Conservation (phyloP, 2,888 invertebrate species). For the Agonum fuliginosum region DNA sequence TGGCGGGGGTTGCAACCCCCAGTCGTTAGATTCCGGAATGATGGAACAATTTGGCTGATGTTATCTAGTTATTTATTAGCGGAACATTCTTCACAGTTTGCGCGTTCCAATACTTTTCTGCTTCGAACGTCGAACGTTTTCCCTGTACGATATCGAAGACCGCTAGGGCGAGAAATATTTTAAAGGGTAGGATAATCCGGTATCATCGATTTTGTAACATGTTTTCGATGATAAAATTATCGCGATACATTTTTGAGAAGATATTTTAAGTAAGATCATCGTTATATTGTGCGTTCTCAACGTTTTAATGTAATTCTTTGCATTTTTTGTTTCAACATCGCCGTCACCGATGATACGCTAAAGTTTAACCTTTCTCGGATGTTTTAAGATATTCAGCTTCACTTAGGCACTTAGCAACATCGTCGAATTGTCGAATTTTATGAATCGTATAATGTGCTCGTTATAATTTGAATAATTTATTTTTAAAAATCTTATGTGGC, state of each 20-base stretch:
- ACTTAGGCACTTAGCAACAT: too few relatives aligned
- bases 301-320: too few relatives aligned
- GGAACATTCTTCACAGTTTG: conserved; percentile 19
- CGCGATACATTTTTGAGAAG: neutral
- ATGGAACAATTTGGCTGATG: conserved; percentile 34
- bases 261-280: neutral
- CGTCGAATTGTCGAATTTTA: too few relatives aligned
- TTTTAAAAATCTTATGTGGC: too few relatives aligned
- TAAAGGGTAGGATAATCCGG: conserved; percentile 30
- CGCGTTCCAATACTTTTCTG: neutral
- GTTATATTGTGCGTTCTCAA: too few relatives aligned
- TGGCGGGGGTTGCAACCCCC: too few relatives aligned
- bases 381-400: too few relatives aligned
- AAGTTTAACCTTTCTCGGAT: too few relatives aligned
- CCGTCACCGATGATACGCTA: too few relatives aligned
- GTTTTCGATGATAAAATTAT: conserved; percentile 8
- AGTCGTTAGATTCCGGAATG: neutral
- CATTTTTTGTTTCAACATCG: too few relatives aligned
- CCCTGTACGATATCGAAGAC: neutral
- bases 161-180: conserved; percentile 22
- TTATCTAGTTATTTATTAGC: conserved; percentile 42
- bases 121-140: neutral
- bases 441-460: too few relatives aligned
- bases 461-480: too few relatives aligned
- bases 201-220: conserved; percentile 32